Base-by-base conservation (phyloP, 1,140 invertebrate genomes). In the Oryzaephilus surinamensis region DNA sequence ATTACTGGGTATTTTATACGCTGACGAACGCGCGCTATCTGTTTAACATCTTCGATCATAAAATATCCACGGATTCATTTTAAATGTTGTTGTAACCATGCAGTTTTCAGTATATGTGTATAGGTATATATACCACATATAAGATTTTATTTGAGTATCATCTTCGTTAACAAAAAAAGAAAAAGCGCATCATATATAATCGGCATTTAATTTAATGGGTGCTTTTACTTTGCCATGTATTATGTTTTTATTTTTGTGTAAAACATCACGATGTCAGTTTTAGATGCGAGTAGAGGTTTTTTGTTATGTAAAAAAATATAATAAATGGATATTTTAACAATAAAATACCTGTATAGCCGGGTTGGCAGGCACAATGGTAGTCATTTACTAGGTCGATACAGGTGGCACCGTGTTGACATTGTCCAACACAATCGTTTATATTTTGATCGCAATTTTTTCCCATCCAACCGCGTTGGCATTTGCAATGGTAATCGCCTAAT, bases 381-480 rank as follows among this genome's bases (percentile, higher is more conserved):
- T 83, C 81, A 53, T 87, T 80, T 32, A 85, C 77, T 13, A 81
- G 65, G 61, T 94, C 86, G 42, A 83, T 79, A 64, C 90, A 94
- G 1, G 79, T 81, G 6, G 85, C 88, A 11, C 81, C 84, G 64
- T 94, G 80, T 45, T 79, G 71, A 63, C 89, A 95, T 53, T 90
- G 89, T 2, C 82, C 83, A 6, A 77, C 71, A 64, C 93, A 97
- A 59, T 84, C 84, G 61, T 90, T 77, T 56, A 93, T 88, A 62
- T 93, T 89, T 51, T 81, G 74, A 49, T 84, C 80, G 65, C 91
- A 96, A 48, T 84, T 80, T 59, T 84, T 80, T 12, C 76, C 88
- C 5, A 76, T 81, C 84, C 92, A 97, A 14, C 93, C 88, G 32
- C 79, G 75, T 23, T 78, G 67, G 62, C 84, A 82, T 47, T 77